These are phyloP conservation scores for Hypomesus transpacificus DNA, from an alignment of 2,113 vertebrate genomes.

Conservation along the genomic window DNA sequence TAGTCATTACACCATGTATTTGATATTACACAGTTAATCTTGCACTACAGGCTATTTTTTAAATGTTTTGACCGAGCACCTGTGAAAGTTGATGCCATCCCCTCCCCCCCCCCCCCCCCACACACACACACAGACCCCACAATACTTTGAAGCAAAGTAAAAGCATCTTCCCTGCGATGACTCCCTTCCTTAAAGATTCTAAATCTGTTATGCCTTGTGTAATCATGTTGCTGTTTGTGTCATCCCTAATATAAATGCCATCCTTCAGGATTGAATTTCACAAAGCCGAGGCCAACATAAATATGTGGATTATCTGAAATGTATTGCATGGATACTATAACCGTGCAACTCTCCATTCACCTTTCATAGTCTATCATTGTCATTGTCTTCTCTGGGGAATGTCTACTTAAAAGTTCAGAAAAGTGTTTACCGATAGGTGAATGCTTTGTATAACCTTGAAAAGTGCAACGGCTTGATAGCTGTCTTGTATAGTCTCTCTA, in stretches of 20 bases:
- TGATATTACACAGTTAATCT: not conserved
- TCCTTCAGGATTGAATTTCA: not conserved
- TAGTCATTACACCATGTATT: conserved; percentile 49
- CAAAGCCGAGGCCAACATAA: not conserved
- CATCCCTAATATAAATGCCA: not conserved
- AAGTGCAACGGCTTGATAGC: not conserved
- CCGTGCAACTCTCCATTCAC: too few relatives aligned
- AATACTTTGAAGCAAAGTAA: conserved; percentile 28
- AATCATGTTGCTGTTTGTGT: not conserved
- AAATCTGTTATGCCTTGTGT: not conserved
- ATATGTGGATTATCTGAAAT: too few relatives aligned
- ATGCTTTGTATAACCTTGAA: too few relatives aligned
- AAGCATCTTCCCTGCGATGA: conserved; percentile 7
- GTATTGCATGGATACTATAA: not conserved
- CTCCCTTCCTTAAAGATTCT: conserved; percentile 5
- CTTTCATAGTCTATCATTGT: too few relatives aligned
- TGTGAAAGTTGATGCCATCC: conserved; percentile 45
- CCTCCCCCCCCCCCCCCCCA: not conserved
- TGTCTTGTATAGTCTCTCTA: not conserved
- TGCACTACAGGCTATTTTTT: conserved; percentile 46
- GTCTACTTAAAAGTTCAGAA: too few relatives aligned
- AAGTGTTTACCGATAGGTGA: too few relatives aligned
- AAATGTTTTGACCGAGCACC: conserved; percentile 50
- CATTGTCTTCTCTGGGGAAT: too few relatives aligned
- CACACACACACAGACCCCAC: not conserved